These are phyloP conservation scores for Ophioderma brevispina DNA, from an alignment of 35 echinoderm and acorn worm genomes.

Conservation along the genomic window DNA sequence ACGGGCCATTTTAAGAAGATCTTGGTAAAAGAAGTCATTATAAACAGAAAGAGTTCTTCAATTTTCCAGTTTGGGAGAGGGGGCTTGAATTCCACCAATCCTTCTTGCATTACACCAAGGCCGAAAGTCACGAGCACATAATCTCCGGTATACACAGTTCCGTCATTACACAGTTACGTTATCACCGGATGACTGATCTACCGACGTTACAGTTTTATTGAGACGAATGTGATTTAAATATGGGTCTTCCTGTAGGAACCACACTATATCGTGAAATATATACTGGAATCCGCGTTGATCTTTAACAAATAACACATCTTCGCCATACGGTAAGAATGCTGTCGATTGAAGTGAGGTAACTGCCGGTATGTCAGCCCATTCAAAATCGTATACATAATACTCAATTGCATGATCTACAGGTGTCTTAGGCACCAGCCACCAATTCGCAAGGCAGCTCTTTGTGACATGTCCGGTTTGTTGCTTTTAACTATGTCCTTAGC, in stretches of 20 bases:
- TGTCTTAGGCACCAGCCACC: slow-evolving; percentile 46
- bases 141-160: slow-evolving; percentile 20
- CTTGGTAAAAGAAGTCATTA: slow-evolving; percentile 38
- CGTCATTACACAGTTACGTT: slow-evolving; percentile 24
- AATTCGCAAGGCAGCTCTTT: slow-evolving; percentile 28
- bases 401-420: slow-evolving; percentile 41
- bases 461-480: slow-evolving; percentile 36
- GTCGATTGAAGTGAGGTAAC: slow-evolving; percentile 54
- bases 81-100: slow-evolving; percentile 16
- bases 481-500: not conserved
- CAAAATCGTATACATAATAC: slow-evolving; percentile 47
- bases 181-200: not conserved
- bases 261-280: slow-evolving; percentile 29
- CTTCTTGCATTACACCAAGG: slow-evolving; percentile 53
- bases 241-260: slow-evolving; percentile 10
- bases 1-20: slow-evolving; percentile 44
- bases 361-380: slow-evolving; percentile 34
- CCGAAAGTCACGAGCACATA: slow-evolving; percentile 32
- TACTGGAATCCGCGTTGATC: slow-evolving; percentile 42
- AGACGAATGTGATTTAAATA: slow-evolving; percentile 29
- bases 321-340: not conserved
- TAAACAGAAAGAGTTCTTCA: slow-evolving; percentile 38
- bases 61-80: slow-evolving; percentile 52
- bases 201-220: slow-evolving; percentile 21
- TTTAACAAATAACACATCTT: slow-evolving; percentile 22